These are phyloP conservation scores for Philopedon plagiatum DNA, from an alignment of 2,888 invertebrate species.

Conservation along the genomic window DNA sequence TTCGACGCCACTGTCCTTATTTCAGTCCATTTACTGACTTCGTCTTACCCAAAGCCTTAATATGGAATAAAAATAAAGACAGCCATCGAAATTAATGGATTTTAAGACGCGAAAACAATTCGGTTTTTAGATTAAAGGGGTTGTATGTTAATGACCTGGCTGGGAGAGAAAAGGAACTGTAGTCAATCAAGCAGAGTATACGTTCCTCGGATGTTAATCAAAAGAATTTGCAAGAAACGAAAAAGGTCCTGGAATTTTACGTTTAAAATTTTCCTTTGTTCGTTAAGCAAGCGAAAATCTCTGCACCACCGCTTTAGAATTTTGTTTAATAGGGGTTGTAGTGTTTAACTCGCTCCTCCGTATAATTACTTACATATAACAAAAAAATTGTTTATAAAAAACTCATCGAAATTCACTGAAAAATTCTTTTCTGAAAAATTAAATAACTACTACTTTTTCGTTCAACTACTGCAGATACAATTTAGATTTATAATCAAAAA, in stretches of 20 bases:
- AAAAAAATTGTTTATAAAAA: background rate
- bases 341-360: background rate
- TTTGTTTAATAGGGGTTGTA: conserved; percentile 16
- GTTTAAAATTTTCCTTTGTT: conserved; percentile 46
- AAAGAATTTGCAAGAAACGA: conserved; percentile 51
- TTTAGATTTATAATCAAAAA: background rate
- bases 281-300: conserved; percentile 29
- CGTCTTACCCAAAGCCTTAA: conserved; percentile 42
- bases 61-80: conserved; percentile 53
- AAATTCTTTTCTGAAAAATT: no score
- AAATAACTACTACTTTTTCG: no score
- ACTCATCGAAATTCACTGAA: no score
- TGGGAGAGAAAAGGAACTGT: conserved; percentile 39
- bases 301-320: conserved; percentile 9
- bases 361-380: background rate
- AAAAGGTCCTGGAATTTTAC: conserved; percentile 46
- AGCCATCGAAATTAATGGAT: conserved; percentile 53
- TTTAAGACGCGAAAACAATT: conserved; percentile 53
- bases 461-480: no score
- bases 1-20: conserved; percentile 21
- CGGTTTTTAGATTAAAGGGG: conserved; percentile 53
- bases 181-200: conserved; percentile 50
- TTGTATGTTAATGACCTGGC: conserved; percentile 52
- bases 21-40: conserved; percentile 39
- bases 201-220: conserved; percentile 50